Evolutionary conservation across 2,888 invertebrate species (phyloP), one percentile per base, ranked within the genome.

Genomic region (Athetis lepigone): DNA sequence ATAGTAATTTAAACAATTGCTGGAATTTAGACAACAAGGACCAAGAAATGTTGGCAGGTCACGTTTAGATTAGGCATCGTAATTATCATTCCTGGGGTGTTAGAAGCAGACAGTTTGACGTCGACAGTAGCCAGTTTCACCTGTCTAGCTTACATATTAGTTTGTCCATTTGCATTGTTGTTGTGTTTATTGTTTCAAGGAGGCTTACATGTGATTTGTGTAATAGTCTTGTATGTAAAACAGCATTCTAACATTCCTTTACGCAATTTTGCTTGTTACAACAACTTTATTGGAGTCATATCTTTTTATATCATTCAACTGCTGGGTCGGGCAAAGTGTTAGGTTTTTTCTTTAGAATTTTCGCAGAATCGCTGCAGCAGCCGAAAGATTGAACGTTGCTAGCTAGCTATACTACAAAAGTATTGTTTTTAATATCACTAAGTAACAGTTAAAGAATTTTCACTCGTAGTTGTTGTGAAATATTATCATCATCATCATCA

Each of bases 1-100:
- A 68, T 49, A 25, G 39, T 77, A 67, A 77, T 77, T 77, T 80
- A 77, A 63, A 58, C 55, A 52, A 61, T 47, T 37, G 18, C 52
- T 59, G 70, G 80, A 69, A 77, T 77, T 80, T 57, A 16, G 58
- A 40, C 42, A 58, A 42, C 60, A 66, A 80, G 37, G 23, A 58
- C 40, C 47, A 47, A 54, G 56, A 57, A 40, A 62, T 47, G 29
- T 21, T 54, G 65, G 56, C 80, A 65, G 43, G 74, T 77, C 72
- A 72, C 72, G 74, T 55, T 55, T 29, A 55, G 49, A 56, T 72
- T 72, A 37, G 8, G 16, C 71, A 55, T 21, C 13, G 42, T 42
- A 62, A 77, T 65, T 36, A 8, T 33, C 67, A 77, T 77, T 56
- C 73, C 66, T 54, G 5, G 13, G 39, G 29, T 19, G 9, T 40